These are phyloP conservation scores for Sarcophaga caerulescens DNA, from an alignment of 2,888 invertebrate species.

Conservation along the genomic window DNA sequence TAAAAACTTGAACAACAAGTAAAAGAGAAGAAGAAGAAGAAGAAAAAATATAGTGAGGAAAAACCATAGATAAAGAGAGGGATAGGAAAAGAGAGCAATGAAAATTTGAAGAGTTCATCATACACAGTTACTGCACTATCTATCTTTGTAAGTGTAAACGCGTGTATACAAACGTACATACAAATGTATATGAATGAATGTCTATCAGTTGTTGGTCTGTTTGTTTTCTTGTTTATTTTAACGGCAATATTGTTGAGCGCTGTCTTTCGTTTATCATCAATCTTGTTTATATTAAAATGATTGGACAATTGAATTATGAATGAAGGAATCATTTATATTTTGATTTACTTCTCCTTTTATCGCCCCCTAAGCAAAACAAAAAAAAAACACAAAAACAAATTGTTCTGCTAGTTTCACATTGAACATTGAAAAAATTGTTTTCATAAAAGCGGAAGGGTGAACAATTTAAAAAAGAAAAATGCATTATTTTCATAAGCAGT, in stretches of 20 bases:
- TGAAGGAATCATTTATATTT: conserved; percentile 13
- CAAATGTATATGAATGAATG: not conserved
- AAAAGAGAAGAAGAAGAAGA: conserved; percentile 16
- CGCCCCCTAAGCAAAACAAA: not conserved
- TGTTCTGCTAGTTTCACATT: not conserved
- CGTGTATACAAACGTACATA: not conserved
- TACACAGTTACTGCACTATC: conserved; percentile 50
- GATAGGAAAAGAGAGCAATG: not conserved
- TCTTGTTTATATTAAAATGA: conserved; percentile 63
- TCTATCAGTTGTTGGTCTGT: conserved; percentile 19
- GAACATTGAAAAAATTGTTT: not conserved
- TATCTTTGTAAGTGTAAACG: not conserved
- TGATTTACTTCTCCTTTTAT: conserved; percentile 4
- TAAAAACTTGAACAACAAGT: conserved; percentile 44
- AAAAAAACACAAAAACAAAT: too few relatives aligned
- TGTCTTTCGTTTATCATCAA: conserved; percentile 63
- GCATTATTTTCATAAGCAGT: not conserved
- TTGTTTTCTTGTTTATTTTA: conserved; percentile 19
- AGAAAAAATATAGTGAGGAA: not conserved
- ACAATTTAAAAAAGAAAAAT: not conserved
- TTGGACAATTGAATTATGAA: conserved; percentile 65
- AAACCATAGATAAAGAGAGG: not conserved
- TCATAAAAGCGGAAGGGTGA: not conserved
- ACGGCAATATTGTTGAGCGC: conserved; percentile 40
- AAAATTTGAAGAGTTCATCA: conserved; percentile 48